Percentiles rank a stretch among this genome's conserved stretches.
phyloP scores from a whole-genome alignment of 2,888 invertebrate species.

The Artemia sp. region DNA sequence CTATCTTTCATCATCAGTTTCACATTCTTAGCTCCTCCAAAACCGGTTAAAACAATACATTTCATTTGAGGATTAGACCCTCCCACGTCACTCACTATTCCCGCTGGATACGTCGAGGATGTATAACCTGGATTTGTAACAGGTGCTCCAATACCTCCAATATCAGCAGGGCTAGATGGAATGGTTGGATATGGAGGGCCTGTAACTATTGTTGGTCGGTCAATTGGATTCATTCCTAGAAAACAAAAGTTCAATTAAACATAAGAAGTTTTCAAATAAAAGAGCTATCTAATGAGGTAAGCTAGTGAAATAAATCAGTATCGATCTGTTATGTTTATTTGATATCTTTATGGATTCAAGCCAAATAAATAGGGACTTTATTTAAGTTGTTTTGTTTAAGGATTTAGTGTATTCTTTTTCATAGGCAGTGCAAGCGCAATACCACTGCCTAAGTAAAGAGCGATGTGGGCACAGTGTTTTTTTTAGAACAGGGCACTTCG shows the following conservation, averaged over 20 bases:
- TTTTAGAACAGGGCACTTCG: no score
- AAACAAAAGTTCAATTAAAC: background rate
- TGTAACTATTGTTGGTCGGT: conserved; percentile 7
- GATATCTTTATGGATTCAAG: no score
- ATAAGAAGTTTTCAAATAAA: background rate
- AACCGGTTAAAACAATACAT: conserved; percentile 63
- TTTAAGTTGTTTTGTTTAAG: no score
- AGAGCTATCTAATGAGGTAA: background rate
- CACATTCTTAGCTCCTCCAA: conserved; percentile 67
- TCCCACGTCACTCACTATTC: conserved; percentile 5
- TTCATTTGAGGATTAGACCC: conserved; percentile 44
- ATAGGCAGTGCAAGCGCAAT: no score
- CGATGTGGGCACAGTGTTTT: no score
- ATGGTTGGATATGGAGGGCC: background rate
- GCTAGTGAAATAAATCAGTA: no score
- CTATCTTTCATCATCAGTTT: conserved; percentile 58
- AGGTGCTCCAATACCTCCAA: conserved; percentile 1
- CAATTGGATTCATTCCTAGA: background rate
- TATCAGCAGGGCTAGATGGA: background rate
- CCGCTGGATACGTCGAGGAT: background rate
- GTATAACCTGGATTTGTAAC: background rate
- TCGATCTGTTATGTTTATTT: no score
- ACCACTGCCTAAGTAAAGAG: no score
- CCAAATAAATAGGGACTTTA: no score
- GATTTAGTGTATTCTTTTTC: no score